Evolutionary conservation across 2,888 invertebrate species (phyloP).

Genomic region (Pachycephus smyrnensis): DNA sequence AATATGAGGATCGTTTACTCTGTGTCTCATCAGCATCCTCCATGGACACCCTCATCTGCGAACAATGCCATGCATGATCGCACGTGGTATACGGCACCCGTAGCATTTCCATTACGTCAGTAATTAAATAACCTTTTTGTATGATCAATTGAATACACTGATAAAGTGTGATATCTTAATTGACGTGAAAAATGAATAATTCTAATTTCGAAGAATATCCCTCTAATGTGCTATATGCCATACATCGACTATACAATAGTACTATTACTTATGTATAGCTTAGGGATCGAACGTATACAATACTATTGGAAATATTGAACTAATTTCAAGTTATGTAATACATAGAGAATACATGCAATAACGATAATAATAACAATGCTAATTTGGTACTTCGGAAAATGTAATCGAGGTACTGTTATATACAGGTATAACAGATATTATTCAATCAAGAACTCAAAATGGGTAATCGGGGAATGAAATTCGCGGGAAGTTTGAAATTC

Average conservation of each 20-base stretch:
- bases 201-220: background rate
- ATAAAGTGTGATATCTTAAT: too few species aligned
- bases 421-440: background rate
- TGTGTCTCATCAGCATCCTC: background rate
- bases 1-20: background rate
- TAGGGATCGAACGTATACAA: background rate
- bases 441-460: background rate
- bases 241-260: background rate
- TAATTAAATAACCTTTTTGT: background rate
- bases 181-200: background rate
- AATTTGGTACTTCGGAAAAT: background rate
- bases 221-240: background rate
- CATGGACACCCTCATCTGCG: background rate
- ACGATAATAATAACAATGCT: background rate
- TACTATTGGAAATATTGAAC: background rate
- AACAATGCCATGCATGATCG: background rate
- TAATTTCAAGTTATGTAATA: background rate
- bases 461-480: background rate
- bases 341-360: background rate
- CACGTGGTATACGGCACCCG: background rate
- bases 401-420: background rate
- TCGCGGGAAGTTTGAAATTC: background rate
- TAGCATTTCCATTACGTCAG: background rate
- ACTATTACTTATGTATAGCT: background rate
- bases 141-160: background rate